Base-by-base conservation (phyloP, 2,113 vertebrate species). In the Labeo catla region DNA sequence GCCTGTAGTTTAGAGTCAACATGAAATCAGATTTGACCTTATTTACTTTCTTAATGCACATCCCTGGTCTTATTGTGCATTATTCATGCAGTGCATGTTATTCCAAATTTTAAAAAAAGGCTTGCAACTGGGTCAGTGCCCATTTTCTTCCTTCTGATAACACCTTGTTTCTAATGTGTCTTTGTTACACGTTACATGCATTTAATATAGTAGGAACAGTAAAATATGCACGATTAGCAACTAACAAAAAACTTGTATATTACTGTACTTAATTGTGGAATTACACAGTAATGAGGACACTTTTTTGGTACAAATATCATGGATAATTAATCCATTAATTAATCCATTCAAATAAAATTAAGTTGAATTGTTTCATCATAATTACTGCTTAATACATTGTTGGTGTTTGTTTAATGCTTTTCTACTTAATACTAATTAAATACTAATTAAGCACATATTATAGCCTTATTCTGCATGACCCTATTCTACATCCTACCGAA, bases 31-130 rank as follows among this genome's bases (percentile, higher is more conserved):
- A 68, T 39, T 52, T 19, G 59, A 81, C 8, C 36, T 8, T 80
- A 45, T 61, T 80, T 80, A 19, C 57, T 61, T 80, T 45, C 19
- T 43, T 59, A 39, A 79, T 79, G 76, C 34, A 59, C 76, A 77
- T 81, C 63, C 39, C 39, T 63, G 39, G 34, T 63, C 43, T 28
- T 34, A 34, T 34, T 81, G 57, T 63, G 57, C 12, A 15, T 63
- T 59, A 23, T 15, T 43, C 19, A 63, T 61, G 21, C 12, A 21
- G 11, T 15, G 19, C 21, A 21, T 16, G 16, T 54, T 54, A 34
- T 54, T 36, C 15, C 15, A 10, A 50, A 28, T 19, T 68, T 68
- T 16, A 13, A n/a, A n/a, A n/a, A 45, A 12, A 13, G 72, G 45
- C 12, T 74, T 74, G 16, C 36, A 72, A 21, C 68, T 45, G 70